phyloP scores from a whole-genome alignment of 2,797 vertebrate species.

The Galagoides demidoff region DNA sequence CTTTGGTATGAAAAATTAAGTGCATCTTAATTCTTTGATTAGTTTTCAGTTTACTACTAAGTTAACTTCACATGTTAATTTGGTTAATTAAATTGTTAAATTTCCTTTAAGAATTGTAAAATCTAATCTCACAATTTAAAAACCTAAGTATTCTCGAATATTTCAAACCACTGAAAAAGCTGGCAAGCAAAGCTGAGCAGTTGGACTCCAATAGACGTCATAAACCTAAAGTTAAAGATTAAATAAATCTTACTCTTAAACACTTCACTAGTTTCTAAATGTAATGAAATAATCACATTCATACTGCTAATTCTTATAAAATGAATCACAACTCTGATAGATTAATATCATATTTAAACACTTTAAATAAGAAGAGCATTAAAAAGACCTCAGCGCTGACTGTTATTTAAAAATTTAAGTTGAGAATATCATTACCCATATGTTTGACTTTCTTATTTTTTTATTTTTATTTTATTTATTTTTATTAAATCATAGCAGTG shows the following conservation, averaged over 20 bases:
- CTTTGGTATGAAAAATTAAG: background rate
- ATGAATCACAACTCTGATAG: background rate
- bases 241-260: conserved; percentile 29
- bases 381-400: background rate
- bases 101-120: conserved; percentile 33
- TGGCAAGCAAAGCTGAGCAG: conserved; percentile 3
- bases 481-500: too few relatives aligned
- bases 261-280: background rate
- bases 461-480: too few relatives aligned
- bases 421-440: background rate
- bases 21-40: conserved; percentile 21
- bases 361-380: background rate
- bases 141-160: background rate
- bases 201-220: background rate
- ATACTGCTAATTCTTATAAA: background rate
- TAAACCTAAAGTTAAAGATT: background rate
- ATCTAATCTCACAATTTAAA: background rate
- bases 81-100: background rate
- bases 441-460: background rate
- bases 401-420: background rate
- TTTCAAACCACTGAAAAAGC: background rate
- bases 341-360: conserved; percentile 11
- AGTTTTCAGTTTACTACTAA: conserved; percentile 24
- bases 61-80: conserved; percentile 4
- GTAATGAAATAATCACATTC: background rate